phyloP scores from a whole-genome alignment of 2,113 vertebrate genomes.

The Chlorodrepanis virens region DNA sequence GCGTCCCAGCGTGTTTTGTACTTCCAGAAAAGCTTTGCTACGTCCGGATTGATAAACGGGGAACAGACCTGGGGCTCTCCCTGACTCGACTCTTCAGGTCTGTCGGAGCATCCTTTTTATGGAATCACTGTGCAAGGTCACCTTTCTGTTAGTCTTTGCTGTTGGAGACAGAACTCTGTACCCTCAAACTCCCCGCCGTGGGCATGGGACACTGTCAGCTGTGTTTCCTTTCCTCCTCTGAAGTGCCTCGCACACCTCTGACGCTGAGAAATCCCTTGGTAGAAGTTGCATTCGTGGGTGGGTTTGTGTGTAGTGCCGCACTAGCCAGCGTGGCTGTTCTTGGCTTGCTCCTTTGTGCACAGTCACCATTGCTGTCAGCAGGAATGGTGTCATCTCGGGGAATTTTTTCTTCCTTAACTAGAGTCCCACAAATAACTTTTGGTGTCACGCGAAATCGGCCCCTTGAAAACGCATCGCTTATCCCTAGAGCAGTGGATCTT shows the following conservation, averaged over 20 bases:
- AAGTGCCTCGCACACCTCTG: conserved; percentile 70
- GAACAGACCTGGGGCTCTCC: not conserved
- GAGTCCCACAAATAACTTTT: conserved; percentile 47
- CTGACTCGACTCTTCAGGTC: not conserved
- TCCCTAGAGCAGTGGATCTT: not conserved
- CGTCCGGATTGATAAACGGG: not conserved
- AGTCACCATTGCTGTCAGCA: conserved; percentile 15
- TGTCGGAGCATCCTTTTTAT: conserved; percentile 45
- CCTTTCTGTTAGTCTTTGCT: conserved; percentile 35
- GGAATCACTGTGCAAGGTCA: conserved; percentile 62
- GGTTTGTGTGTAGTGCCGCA: conserved; percentile 48
- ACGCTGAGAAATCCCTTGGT: conserved; percentile 39
- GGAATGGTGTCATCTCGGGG: conserved; percentile 55
- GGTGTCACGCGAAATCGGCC: not conserved
- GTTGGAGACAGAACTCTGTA: conserved; percentile 44
- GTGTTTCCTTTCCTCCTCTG: conserved; percentile 57
- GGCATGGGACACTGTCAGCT: conserved; percentile 58
- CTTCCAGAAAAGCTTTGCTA: conserved; percentile 68
- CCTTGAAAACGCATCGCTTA: not conserved
- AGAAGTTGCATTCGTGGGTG: conserved; percentile 20
- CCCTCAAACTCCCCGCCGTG: conserved; percentile 19
- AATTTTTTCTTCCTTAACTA: conserved; percentile 35
- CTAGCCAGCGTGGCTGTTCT: conserved; percentile 39
- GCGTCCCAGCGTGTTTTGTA: conserved; percentile 64
- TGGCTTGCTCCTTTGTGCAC: conserved; percentile 61